phyloP scores from a whole-genome alignment of 2,113 vertebrate species.

The Silurus meridionalis region DNA sequence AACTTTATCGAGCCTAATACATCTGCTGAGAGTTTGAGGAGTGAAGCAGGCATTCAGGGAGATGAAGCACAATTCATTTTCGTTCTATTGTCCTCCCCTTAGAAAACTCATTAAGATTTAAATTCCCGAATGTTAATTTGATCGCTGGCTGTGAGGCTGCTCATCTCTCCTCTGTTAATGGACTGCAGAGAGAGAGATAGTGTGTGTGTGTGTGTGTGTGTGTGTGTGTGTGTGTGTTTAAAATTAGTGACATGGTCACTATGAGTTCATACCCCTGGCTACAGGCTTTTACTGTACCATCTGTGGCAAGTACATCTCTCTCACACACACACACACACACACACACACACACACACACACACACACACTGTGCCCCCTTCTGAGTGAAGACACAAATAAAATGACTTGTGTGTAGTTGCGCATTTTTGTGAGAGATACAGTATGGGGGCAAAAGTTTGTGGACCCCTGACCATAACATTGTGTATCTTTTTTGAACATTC shows the following conservation, averaged over 20 bases:
- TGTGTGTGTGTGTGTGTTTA: conserved; percentile 32
- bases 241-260: not conserved
- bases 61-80: conserved; percentile 31
- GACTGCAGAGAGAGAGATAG: not conserved
- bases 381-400: too few species aligned
- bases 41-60: not conserved
- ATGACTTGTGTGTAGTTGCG: not conserved
- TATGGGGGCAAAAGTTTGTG: too few species aligned
- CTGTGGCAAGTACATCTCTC: conserved; percentile 1
- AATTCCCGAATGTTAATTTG: conserved; percentile 53
- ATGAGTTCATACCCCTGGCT: not conserved
- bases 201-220: conserved; percentile 32
- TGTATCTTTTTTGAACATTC: too few species aligned
- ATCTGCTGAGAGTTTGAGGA: not conserved
- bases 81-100: conserved; percentile 36
- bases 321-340: not conserved
- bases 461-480: too few species aligned
- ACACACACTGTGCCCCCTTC: not conserved
- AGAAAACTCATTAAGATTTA: conserved; percentile 49
- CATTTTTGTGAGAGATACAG: not conserved
- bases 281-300: conserved; percentile 27
- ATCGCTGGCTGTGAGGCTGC: conserved; percentile 40
- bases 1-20: not conserved
- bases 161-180: conserved; percentile 46
- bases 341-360: not conserved